Evolutionary conservation across 2,113 vertebrate species (phyloP).

Genomic region (Suricata suricatta): DNA sequence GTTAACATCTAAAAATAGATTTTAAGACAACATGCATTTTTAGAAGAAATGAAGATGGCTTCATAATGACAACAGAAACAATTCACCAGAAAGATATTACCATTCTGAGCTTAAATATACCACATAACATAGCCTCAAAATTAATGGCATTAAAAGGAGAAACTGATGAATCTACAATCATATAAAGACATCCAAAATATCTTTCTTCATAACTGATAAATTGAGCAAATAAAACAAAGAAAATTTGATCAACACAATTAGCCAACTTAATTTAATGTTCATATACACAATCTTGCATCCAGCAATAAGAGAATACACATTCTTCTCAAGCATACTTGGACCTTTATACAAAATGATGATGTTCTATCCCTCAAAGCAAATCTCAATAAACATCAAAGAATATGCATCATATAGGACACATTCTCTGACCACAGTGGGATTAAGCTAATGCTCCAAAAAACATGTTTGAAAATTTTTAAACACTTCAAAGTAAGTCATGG

Average conservation of each 20-base stretch:
- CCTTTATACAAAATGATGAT: background rate
- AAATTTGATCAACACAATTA: conserved; percentile 16
- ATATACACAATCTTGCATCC: background rate
- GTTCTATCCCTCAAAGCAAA: background rate
- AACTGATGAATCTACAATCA: background rate
- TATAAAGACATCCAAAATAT: background rate
- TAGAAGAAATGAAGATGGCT: conserved; percentile 14
- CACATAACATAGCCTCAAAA: background rate
- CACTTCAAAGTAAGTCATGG: background rate
- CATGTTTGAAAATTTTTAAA: background rate
- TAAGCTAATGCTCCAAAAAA: background rate
- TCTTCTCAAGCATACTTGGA: background rate
- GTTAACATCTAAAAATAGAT: conserved; percentile 10
- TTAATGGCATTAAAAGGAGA: background rate
- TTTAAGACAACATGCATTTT: conserved; percentile 20
- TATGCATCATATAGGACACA: background rate
- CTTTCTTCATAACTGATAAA: background rate
- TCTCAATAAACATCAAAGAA: background rate
- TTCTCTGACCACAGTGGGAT: background rate
- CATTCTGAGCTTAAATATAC: conserved; percentile 13
- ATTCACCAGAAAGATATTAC: background rate
- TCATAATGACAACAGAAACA: background rate
- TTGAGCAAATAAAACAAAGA: conserved; percentile 16
- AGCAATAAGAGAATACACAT: background rate
- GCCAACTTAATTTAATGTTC: background rate